Evolutionary conservation across 2,888 invertebrate genomes (phyloP).

Genomic region (Pomacea canaliculata): DNA sequence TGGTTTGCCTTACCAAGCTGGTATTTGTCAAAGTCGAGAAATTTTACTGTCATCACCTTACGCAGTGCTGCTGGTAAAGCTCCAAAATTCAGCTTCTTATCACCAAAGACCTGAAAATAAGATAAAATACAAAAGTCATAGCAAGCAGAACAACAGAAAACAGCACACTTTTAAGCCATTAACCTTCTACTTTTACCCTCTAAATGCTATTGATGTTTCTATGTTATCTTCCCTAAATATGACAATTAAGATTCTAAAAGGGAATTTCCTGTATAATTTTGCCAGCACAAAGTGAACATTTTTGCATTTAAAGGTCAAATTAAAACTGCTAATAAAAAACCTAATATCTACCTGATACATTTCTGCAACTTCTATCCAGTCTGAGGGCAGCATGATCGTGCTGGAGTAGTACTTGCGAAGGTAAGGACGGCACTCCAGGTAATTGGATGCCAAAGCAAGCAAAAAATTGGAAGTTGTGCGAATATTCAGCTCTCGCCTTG

Average conservation of each 20-base stretch:
- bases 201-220: no score
- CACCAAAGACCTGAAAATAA: slow-evolving; percentile 59
- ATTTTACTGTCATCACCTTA: slow-evolving; percentile 69
- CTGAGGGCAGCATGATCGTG: slow-evolving; percentile 70
- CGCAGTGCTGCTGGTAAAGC: slow-evolving; percentile 69
- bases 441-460: slow-evolving; percentile 67
- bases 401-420: slow-evolving; percentile 69
- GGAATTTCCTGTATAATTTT: no score
- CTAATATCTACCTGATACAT: slow-evolving; percentile 64
- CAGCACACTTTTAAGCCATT: no score
- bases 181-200: no score
- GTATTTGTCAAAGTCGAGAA: slow-evolving; percentile 71
- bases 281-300: no score
- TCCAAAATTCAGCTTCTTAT: slow-evolving; percentile 58
- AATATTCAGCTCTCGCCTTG: slow-evolving; percentile 70
- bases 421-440: slow-evolving; percentile 64
- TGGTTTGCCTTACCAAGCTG: slow-evolving; percentile 67
- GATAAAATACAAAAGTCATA: neutral
- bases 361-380: slow-evolving; percentile 72
- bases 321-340: no score
- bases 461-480: slow-evolving; percentile 71
- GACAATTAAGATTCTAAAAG: no score
- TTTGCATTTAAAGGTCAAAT: no score
- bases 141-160: no score
- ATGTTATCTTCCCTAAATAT: no score